Base-by-base conservation (phyloP, 2,113 vertebrate species). In the Pachycephala philippinensis region DNA sequence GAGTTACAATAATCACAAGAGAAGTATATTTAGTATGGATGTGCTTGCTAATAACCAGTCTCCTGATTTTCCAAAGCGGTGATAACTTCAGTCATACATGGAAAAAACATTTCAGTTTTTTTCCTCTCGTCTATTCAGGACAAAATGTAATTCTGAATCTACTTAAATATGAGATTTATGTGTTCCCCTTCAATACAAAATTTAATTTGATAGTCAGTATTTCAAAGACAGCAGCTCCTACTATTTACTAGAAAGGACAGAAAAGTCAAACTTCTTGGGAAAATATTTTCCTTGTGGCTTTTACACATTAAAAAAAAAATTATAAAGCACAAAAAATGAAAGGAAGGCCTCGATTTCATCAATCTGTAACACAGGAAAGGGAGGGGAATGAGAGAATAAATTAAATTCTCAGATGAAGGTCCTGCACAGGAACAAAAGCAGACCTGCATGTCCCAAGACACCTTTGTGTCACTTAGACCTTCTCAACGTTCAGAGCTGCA, bases 371-470 rank as follows among this genome's bases (percentile, higher is more conserved):
- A 87, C 90, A 95, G 68, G 47, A 89, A 93, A 87, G 54, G 27
- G 33, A 56, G 14, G 8, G 10, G n/a, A 78, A 80, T 1, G 1
- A 91, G 17, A 84, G 17, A 91, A 91, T 18, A 76, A 72, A 94
- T 37, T 0, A 70, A 86, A 23, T 70, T 89, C 80, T 93, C 79
- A 90, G 82, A 95, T 68, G 47, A 91, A 97, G 57, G 80, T 95
- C 84, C 92, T 87, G 93, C 96, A 78, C 19, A 30, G 65, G 68
- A 90, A 95, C 97, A 97, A 19, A 93, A 96, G 78, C 87, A 66
- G 93, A 97, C 97, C 95, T 97, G 93, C 74, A 94, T 77, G 64
- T 95, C 93, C 96, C 93, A 87, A 35, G 45, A 39, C 33, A 50
- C 91, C 66, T 86, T 72, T 22, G 31, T 49, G 72, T 89, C 94